These are phyloP conservation scores for Uropsilus gracilis DNA, from an alignment of 2,113 vertebrate genomes.

Conservation along the genomic window DNA sequence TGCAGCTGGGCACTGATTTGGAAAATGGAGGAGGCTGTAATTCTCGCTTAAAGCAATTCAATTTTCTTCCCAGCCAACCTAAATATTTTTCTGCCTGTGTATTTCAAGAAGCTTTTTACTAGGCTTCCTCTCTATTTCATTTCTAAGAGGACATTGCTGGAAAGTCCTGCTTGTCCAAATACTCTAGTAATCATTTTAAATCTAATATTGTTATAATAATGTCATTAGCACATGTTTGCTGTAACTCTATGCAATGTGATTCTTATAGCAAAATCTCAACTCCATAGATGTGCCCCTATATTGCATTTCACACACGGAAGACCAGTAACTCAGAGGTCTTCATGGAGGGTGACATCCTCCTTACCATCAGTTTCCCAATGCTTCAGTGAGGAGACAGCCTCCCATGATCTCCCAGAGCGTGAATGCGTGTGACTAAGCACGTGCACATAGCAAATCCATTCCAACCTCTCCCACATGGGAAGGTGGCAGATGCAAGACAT, in stretches of 20 bases:
- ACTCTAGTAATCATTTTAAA: slow-evolving; percentile 41
- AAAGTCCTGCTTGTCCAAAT: slow-evolving; percentile 31
- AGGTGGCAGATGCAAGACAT: neutral
- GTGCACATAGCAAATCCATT: too few relatives aligned
- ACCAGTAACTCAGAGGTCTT: neutral
- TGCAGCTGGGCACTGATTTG: neutral
- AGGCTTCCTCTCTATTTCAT: neutral
- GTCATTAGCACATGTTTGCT: slow-evolving; percentile 33
- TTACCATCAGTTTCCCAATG: neutral
- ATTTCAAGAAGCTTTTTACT: slow-evolving; percentile 21
- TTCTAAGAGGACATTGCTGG: slow-evolving; percentile 33
- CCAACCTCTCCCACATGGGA: neutral
- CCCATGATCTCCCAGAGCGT: neutral
- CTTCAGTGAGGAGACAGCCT: neutral
- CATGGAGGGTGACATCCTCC: neutral
- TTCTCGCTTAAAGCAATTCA: neutral
- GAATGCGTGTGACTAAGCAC: neutral
- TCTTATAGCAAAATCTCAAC: neutral
- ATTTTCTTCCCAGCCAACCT: neutral
- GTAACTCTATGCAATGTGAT: neutral
- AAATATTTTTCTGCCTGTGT: neutral
- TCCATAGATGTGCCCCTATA: neutral
- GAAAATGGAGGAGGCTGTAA: neutral
- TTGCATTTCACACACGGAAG: neutral
- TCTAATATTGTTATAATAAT: neutral